phyloP scores from a whole-genome alignment of 2,888 invertebrate species.

The Cyaniris semiargus region DNA sequence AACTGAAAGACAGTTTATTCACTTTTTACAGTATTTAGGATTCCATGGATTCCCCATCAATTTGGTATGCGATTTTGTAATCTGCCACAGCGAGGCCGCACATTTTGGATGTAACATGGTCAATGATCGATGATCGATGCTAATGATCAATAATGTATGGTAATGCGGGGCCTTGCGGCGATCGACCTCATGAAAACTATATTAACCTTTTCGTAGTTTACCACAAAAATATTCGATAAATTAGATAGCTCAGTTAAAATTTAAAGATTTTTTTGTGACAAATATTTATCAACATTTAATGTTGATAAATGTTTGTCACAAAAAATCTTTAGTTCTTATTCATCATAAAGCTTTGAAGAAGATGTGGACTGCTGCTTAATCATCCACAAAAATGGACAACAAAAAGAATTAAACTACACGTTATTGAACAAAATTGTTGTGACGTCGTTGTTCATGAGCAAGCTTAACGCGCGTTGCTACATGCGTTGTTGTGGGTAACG shows the following conservation, averaged over 20 bases:
- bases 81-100: neutral
- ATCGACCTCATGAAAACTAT: slow-evolving; percentile 11
- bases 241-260: neutral
- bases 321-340: neutral
- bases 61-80: neutral
- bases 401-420: too few species aligned
- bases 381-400: too few species aligned
- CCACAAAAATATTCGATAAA: neutral
- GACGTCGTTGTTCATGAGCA: too few species aligned
- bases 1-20: too few species aligned
- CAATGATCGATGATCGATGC: slow-evolving; percentile 1
- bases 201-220: slow-evolving; percentile 15
- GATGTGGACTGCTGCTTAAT: too few species aligned
- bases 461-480: too few species aligned
- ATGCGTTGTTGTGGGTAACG: too few species aligned
- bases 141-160: slow-evolving; percentile 15
- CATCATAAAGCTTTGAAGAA: too few species aligned
- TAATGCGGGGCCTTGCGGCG: neutral
- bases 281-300: too few species aligned
- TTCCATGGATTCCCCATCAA: neutral
- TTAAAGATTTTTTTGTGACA: too few species aligned
- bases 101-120: slow-evolving; percentile 13
- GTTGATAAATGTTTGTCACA: neutral
- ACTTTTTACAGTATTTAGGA: neutral
- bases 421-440: too few species aligned